Percentiles rank a stretch among this genome's conserved stretches.
These are phyloP conservation scores for Saimiri boliviensis DNA, from an alignment of 2,113 vertebrate species.

Conservation along the genomic window DNA sequence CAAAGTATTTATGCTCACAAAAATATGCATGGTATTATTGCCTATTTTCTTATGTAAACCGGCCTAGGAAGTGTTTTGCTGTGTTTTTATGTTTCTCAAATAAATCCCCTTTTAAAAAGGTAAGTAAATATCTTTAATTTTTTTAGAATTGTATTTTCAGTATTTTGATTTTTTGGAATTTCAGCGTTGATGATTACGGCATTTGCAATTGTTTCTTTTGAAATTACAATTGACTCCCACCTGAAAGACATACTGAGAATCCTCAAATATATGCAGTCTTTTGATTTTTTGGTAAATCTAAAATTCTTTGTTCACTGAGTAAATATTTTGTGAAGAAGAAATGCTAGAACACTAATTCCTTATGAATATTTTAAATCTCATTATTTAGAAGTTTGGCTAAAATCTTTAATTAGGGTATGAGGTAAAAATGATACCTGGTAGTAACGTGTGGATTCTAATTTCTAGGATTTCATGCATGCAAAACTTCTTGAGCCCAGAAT, in stretches of 20 bases:
- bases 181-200: neutral
- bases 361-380: conserved; percentile 25
- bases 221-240: neutral
- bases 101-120: neutral
- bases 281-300: neutral
- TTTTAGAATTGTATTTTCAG: neutral
- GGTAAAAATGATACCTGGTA: neutral
- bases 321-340: neutral
- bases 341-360: neutral
- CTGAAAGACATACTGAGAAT: neutral
- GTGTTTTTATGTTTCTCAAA: neutral
- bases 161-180: neutral
- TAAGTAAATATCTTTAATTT: neutral
- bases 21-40: neutral
- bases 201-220: neutral
- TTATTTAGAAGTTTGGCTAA: neutral
- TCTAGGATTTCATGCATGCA: neutral
- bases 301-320: neutral
- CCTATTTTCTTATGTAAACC: neutral
- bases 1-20: neutral
- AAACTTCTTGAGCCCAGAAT: neutral
- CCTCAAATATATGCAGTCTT: neutral
- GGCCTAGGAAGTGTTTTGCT: neutral
- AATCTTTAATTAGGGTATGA: neutral
- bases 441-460: neutral